Evolutionary conservation across 2,888 invertebrate species (phyloP), one percentile per base, ranked within the genome.

Genomic region (Piscicola geometra): DNA sequence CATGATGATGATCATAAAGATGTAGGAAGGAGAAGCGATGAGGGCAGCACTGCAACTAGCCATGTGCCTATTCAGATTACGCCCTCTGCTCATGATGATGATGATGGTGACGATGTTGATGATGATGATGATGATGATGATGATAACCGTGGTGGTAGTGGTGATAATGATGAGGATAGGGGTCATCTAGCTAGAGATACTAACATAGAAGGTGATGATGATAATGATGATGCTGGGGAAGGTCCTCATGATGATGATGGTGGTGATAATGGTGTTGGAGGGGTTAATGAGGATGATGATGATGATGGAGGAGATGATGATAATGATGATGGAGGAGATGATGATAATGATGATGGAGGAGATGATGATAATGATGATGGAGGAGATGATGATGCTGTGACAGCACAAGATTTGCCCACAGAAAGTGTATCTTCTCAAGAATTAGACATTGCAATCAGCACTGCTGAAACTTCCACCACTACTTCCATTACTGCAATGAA

Each of bases 11-110:
- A n/a, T n/a, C n/a, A 18, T 3, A 1, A 47, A 47, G 21, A 47
- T 47, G 50, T 15, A 9, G 21, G 50, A 9, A 47, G 50, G 9
- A 15, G 9, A 21, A 47, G 12, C 9, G 21, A 15, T 47, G 50
- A 47, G 50, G 50, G 21, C 9, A 21, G 9, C 21, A 21, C 9
- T 47, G 9, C 21, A 21, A 21, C 50, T 9, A 21, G 50, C 21
- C 12, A 47, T 47, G 50, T 15, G 50, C 21, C 21, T 9, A 9
- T 47, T 47, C 12, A 47, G 21, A 47, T 21, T 47, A 21, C 50
- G n/a, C 21, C 12, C 50, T 47, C 50, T 15, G 50, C 50, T 36
- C 25, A 60, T 66, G 30, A 60, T 41, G 66, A 66, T 74, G 66
- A 32, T 30, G 64, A 36, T 66, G 1, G 25, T 74, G 36, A 35